These are phyloP conservation scores for Cantharis lateralis DNA, from an alignment of 2,888 invertebrate species.

Conservation along the genomic window DNA sequence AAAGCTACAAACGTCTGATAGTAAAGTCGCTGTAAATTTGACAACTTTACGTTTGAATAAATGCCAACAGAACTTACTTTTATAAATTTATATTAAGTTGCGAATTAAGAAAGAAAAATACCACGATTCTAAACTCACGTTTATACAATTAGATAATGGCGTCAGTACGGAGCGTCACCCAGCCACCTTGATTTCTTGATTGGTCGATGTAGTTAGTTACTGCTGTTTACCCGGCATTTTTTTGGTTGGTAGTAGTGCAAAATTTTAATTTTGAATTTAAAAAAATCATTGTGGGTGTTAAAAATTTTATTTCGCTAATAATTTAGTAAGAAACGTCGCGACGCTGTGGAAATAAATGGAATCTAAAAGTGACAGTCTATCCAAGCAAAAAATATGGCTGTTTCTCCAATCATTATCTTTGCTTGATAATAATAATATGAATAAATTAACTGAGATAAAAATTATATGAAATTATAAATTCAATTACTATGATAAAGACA, in stretches of 20 bases:
- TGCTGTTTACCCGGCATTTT: not conserved
- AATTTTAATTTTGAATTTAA: not conserved
- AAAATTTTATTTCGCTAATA: too few relatives aligned
- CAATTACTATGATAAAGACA: too few relatives aligned
- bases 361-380: too few relatives aligned
- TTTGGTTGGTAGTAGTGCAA: not conserved
- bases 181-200: not conserved
- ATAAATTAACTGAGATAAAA: too few relatives aligned
- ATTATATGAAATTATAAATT: too few relatives aligned
- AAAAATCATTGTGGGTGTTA: too few relatives aligned
- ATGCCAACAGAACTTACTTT: not conserved
- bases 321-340: too few relatives aligned
- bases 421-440: too few relatives aligned
- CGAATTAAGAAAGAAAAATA: not conserved
- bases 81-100: not conserved
- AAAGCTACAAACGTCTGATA: not conserved
- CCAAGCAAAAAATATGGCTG: too few relatives aligned
- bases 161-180: not conserved
- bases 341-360: too few relatives aligned
- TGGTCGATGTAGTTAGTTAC: not conserved
- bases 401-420: too few relatives aligned
- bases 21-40: not conserved
- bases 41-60: not conserved
- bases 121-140: not conserved
- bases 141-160: not conserved